Conservation (phyloP, 2,888 invertebrate species). For the Brassicogethes aeneus region DNA sequence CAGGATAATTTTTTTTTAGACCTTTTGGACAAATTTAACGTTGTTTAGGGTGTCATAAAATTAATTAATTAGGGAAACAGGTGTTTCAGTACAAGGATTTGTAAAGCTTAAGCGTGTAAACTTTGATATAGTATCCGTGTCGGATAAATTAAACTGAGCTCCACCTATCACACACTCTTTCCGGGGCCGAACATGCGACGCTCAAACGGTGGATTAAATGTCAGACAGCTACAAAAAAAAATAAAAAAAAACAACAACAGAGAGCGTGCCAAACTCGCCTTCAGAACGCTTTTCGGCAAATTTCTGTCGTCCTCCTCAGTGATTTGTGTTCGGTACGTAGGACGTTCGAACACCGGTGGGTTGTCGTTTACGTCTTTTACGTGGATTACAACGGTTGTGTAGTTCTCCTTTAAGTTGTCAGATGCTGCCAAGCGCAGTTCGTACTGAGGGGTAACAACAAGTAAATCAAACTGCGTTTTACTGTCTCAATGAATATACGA, state of each 20-base stretch:
- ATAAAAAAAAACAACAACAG: slow-evolving; percentile 16
- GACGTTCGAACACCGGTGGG: slow-evolving; percentile 91
- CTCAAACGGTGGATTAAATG: too few species aligned
- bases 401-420: slow-evolving; percentile 94
- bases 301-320: slow-evolving; percentile 93
- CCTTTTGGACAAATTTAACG: too few species aligned
- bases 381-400: slow-evolving; percentile 92
- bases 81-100: too few species aligned
- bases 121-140: too few species aligned
- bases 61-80: too few species aligned
- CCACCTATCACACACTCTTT: too few species aligned
- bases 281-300: slow-evolving; percentile 85
- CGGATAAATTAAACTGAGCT: too few species aligned
- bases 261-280: slow-evolving; percentile 49
- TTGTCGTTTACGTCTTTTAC: slow-evolving; percentile 98
- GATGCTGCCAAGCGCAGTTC: slow-evolving; percentile 91
- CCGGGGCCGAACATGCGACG: too few species aligned
- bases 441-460: slow-evolving; percentile 72
- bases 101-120: too few species aligned
- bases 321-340: slow-evolving; percentile 90
- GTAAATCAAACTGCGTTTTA: slow-evolving; percentile 1
- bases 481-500: too few species aligned
- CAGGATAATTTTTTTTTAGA: too few species aligned
- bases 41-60: too few species aligned
- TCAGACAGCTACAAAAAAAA: slow-evolving; percentile 15